Conservation (phyloP, 2,888 invertebrate species). For the Spisula subtruncata region DNA sequence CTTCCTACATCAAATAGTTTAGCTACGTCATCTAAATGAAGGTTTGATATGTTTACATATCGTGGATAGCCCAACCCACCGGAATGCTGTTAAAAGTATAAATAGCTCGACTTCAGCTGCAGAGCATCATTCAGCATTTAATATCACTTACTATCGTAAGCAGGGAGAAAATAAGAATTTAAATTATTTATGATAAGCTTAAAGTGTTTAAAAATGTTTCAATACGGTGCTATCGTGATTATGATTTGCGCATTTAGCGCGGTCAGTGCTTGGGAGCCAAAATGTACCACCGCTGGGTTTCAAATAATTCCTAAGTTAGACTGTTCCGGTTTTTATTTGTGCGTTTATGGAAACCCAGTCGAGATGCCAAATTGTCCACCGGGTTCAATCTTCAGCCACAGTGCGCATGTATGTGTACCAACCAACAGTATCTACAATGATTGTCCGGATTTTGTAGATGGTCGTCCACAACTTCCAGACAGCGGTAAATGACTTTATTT, state of each 20-base stretch:
- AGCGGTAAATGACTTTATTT: slow-evolving; percentile 41
- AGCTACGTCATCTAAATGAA: not conserved
- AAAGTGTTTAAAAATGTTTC: slow-evolving; percentile 8
- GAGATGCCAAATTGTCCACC: slow-evolving; percentile 70
- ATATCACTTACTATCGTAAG: not conserved
- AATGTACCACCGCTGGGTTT: slow-evolving; percentile 47
- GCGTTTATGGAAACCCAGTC: slow-evolving; percentile 60
- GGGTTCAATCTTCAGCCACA: slow-evolving; percentile 66
- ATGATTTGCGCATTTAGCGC: not conserved
- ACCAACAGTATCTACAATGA: slow-evolving; percentile 67
- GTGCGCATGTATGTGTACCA: slow-evolving; percentile 69
- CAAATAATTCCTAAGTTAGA: slow-evolving; percentile 64
- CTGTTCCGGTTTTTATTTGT: slow-evolving; percentile 64
- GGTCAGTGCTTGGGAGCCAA: not conserved
- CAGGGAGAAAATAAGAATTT: not conserved
- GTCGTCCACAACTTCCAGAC: slow-evolving; percentile 45
- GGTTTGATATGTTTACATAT: slow-evolving; percentile 9
- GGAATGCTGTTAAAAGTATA: not conserved
- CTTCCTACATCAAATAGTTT: slow-evolving; percentile 9
- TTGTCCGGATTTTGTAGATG: slow-evolving; percentile 50
- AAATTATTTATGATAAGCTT: not conserved
- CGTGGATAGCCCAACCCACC: not conserved
- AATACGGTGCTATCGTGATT: not conserved
- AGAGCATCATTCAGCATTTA: not conserved
- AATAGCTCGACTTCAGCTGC: not conserved